Base-by-base conservation (phyloP, 2,797 vertebrate genomes). In the Hippoglossus hippoglossus region DNA sequence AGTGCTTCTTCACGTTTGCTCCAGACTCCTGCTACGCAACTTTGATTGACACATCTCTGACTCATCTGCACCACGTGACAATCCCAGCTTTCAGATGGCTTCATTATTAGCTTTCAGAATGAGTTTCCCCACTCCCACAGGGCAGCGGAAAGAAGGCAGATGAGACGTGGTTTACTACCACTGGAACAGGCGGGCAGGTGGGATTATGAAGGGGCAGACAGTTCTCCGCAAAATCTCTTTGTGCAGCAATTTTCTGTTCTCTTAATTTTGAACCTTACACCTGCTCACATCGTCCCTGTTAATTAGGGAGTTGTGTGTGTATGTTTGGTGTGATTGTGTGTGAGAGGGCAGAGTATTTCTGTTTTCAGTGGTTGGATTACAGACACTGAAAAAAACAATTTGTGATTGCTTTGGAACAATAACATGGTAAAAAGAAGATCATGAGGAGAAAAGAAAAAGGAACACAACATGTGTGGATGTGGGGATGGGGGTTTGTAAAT, bases 231-330 rank as follows among this genome's bases (percentile, higher is more conserved):
- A 75, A 87, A 86, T 63, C 5, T 44, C 61, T 81, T 56, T 60
- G 47, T 80, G 59, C 75, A 77, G 86, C 81, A 69, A n/a, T 80
- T 84, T 84, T 78, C 18, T 59, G 8, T 69, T 72, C 25, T 61
- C 63, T 73, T 86, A 74, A 89, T 86, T 82, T 75, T 84, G 77
- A 86, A 53, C 58, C 74, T 53, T 80, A 85, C 75, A 85, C 68
- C 76, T 79, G 63, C 56, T 53, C 67, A 49, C 78, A 55, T 67
- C 63, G 69, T 15, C 52, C 68, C 53, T 65, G 70, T 81, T 88
- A 84, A 87, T 91, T 80, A 84, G 62, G 34, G 57, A 67, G 46
- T 71, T 68, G 7, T 67, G 57, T 71, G 52, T 66, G 54, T 55
- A 10, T 46, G 21, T 41, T n/a, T 47, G 26, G 41, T 56, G 28